Base-by-base conservation (phyloP, 2,797 vertebrate genomes). In the Melanotaenia parkinsoni region DNA sequence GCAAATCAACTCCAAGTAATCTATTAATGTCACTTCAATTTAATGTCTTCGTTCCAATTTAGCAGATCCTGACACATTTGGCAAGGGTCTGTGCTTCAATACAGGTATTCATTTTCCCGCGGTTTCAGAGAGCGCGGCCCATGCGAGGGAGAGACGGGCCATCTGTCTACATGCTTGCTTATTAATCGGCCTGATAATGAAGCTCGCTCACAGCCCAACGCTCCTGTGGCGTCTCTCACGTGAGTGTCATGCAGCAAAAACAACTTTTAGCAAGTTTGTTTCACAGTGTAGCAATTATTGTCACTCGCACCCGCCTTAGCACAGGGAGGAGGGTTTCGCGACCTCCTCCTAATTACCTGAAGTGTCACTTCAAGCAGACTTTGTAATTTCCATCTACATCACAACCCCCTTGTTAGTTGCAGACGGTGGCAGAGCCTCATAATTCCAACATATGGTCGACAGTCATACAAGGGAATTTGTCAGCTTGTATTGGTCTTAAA, bases 21-120 rank as follows among this genome's bases (percentile, higher is more conserved):
- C 93, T 93, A 93, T 95, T 94, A 93, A 92, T 77, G 93, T 94
- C 93, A 93, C 92, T 93, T 93, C 89, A 83, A 87, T 88, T 95
- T 94, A 91, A 92, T 91, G 92, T 95, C 92, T 82, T 76, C 71
- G 22, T 87, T 92, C 93, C 91, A 94, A 94, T 94, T 94, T 94
- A 90, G 89, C 86, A 65, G 81, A 91, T 90, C 85, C 81, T 90
- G 91, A 92, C 93, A 92, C 85, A 79, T 94, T 92, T 90, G 90
- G 88, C 84, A 67, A n/a, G 72, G 80, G 80, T 69, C 68, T 26
- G 72, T 40, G 84, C 85, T 80, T 83, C 74, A 32, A 11, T 71
- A 81, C 89, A 91, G 75, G 83, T 90, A 90, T 85, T 93, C 89
- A 90, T 92, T 92, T 91, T 87, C 86, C 87, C 51, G 79, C 74